phyloP scores from a whole-genome alignment of 1,140 invertebrate species.

The Drosophila athabasca region DNA sequence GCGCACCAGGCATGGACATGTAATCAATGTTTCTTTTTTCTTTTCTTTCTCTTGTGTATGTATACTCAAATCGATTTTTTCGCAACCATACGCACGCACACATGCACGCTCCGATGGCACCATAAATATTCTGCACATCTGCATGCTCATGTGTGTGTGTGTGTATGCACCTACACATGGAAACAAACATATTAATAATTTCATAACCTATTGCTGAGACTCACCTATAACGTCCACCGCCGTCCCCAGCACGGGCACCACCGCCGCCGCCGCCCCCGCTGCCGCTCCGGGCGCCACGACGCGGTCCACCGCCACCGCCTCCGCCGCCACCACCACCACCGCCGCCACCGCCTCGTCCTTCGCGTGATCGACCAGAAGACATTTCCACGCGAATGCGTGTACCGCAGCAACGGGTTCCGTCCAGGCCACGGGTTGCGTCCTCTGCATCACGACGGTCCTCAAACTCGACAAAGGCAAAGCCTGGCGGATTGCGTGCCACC shows the following conservation, averaged over 20 bases:
- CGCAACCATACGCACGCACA: slow-evolving; percentile 41
- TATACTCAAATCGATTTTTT: slow-evolving; percentile 73
- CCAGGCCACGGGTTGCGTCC: slow-evolving; percentile 96
- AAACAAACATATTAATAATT: not conserved
- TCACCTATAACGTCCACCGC: slow-evolving; percentile 79
- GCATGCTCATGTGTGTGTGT: no score
- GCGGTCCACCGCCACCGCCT: slow-evolving; percentile 42
- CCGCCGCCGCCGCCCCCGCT: slow-evolving; percentile 66
- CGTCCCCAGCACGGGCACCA: slow-evolving; percentile 61
- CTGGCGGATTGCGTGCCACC: slow-evolving; percentile 97
- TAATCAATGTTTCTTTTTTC: slow-evolving; percentile 5
- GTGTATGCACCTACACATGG: no score
- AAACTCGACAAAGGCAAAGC: slow-evolving; percentile 99
- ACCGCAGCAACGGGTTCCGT: slow-evolving; percentile 96
- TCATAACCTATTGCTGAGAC: slow-evolving; percentile 28
- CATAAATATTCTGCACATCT: slow-evolving; percentile 23
- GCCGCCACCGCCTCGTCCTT: slow-evolving; percentile 87
- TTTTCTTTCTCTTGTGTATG: slow-evolving; percentile 42
- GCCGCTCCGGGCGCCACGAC: slow-evolving; percentile 40
- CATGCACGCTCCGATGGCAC: slow-evolving; percentile 7
- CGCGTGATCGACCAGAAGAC: slow-evolving; percentile 92
- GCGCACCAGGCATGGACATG: slow-evolving; percentile 6
- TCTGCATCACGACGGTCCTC: slow-evolving; percentile 98
- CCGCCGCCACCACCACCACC: slow-evolving; percentile 82
- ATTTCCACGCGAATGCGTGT: slow-evolving; percentile 93